Evolutionary conservation across 2,888 invertebrate species (phyloP), one percentile per base, ranked within the genome.

Genomic region (Lymantria monacha): DNA sequence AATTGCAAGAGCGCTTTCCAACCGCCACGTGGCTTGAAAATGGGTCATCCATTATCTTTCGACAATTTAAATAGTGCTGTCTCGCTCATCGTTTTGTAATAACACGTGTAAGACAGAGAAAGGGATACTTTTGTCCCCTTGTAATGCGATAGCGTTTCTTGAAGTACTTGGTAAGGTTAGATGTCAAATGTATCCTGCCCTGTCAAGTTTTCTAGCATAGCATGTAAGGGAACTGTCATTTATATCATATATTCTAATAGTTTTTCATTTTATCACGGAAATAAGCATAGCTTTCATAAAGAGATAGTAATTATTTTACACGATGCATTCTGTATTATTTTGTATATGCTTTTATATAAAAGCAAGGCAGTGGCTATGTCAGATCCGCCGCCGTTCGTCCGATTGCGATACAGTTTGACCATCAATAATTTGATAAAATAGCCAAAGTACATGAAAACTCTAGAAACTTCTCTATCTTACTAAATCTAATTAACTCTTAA

Each of bases 11-110:
- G 51, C 46, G 54, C 60, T 63, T 80, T 83, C 79, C 74, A 74
- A 69, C 55, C 60, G 70, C 80, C 86, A 87, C 85, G 87, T 86
- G 87, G 79, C 76, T 66, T 58, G 76, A 77, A 87, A 85, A 84
- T 86, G 72, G 87, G 87, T 86, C 87, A 85, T 61, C 81, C 74
- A 79, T 85, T 86, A 83, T 85, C 74, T 76, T 76, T 74, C 56
- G 63, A 77, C 78, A 76, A 79, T 76, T 72, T 70, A 69, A 71
- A 69, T 68, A 59, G 64, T 51, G 49, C 76, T 55, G 61, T 83
- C 81, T 63, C 79, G 51, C 66, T 82, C 76, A 53, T 48, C 44
- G 45, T 22, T 42, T 55, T 57, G 53, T 59, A 31, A 42, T 30
- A 66, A 59, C 62, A 62, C 69, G 42, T 46, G 63, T 52, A 41